These are phyloP conservation scores for Ormyrus nitidulus DNA, from an alignment of 2,888 invertebrate genomes.

Conservation along the genomic window DNA sequence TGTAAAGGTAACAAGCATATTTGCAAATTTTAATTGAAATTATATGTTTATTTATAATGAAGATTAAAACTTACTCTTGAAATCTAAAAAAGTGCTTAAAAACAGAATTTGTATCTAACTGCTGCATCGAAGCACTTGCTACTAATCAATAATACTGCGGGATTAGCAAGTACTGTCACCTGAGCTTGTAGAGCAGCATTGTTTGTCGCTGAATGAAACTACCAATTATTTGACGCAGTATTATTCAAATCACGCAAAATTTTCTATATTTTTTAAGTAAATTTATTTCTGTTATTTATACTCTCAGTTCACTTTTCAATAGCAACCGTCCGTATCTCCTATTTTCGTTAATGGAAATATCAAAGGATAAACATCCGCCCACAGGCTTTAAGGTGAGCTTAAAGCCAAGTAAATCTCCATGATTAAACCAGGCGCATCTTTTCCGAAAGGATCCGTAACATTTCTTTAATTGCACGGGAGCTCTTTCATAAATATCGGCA, in stretches of 20 bases:
- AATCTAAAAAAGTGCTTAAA: not conserved
- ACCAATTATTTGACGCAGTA: too few species aligned
- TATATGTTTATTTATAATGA: not conserved
- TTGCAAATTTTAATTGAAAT: not conserved
- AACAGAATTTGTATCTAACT: constrained; percentile 6
- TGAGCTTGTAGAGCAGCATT: not conserved
- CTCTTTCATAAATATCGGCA: not conserved
- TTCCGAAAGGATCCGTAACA: not conserved
- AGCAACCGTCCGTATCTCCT: too few species aligned
- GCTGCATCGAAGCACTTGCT: not conserved
- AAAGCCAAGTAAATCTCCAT: too few species aligned
- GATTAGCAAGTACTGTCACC: constrained; percentile 10
- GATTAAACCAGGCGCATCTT: not conserved
- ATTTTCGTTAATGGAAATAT: too few species aligned
- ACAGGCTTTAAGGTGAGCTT: too few species aligned
- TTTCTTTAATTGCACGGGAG: not conserved
- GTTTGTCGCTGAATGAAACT: too few species aligned
- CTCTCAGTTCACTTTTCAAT: too few species aligned
- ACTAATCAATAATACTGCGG: constrained; percentile 23
- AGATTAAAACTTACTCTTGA: not conserved
- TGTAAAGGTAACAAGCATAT: too few species aligned
- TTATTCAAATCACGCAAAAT: too few species aligned
- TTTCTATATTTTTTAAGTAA: too few species aligned
- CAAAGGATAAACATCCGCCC: too few species aligned
- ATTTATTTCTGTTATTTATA: too few species aligned